These are phyloP conservation scores for Platalea minor DNA, from an alignment of 2,797 vertebrate genomes.

Conservation along the genomic window DNA sequence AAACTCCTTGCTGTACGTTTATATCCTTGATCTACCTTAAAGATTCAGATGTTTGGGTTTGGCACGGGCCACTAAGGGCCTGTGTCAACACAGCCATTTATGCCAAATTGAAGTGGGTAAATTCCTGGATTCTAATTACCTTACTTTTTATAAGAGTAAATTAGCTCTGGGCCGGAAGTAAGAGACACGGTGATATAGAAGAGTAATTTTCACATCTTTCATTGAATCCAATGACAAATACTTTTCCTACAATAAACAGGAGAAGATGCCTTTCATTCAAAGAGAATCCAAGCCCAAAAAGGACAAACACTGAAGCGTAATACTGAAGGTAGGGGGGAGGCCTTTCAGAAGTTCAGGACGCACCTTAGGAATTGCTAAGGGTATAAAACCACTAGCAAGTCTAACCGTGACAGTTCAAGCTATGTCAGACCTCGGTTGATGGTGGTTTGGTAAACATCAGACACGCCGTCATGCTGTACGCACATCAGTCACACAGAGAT, in stretches of 20 bases:
- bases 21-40: background rate
- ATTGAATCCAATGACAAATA: background rate
- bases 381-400: background rate
- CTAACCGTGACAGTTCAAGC: background rate
- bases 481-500: background rate
- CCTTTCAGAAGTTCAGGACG: background rate
- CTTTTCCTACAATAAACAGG: background rate
- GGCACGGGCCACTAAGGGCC: accelerated
- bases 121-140: background rate
- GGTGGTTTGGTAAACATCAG: background rate
- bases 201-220: background rate
- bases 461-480: background rate
- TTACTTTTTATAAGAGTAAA: background rate
- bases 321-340: background rate
- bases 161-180: background rate
- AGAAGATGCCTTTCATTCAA: background rate
- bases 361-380: background rate
- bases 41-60: background rate
- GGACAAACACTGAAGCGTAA: background rate
- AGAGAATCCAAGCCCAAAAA: background rate
- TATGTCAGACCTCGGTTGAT: background rate
- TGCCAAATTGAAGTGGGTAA: background rate
- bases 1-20: background rate
- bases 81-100: background rate
- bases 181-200: background rate